phyloP scores from a whole-genome alignment of 2,888 invertebrate genomes.

The Autographa gamma region DNA sequence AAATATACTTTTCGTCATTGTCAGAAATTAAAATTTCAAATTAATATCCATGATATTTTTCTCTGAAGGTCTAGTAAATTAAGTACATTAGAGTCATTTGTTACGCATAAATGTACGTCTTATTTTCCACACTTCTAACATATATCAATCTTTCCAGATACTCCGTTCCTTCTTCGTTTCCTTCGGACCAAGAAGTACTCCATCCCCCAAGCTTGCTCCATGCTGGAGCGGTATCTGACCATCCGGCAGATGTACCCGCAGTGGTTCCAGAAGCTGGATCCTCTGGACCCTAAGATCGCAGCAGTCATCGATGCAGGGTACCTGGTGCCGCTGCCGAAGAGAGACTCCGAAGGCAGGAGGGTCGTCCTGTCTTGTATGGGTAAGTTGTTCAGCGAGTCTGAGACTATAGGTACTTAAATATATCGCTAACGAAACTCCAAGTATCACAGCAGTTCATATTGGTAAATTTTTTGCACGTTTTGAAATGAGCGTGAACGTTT shows the following conservation, averaged over 20 bases:
- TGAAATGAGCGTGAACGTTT: no score
- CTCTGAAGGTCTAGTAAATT: no score
- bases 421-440: no score
- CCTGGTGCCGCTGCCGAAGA: constrained; percentile 92
- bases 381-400: constrained; percentile 65
- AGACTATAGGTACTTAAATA: neutral
- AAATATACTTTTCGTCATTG: no score
- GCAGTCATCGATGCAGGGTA: constrained; percentile 95
- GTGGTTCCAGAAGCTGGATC: constrained; percentile 95
- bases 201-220: constrained; percentile 94
- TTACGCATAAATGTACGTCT: no score
- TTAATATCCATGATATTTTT: no score
- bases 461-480: no score
- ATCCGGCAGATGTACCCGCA: constrained; percentile 95
- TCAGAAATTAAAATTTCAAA: no score
- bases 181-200: constrained; percentile 96
- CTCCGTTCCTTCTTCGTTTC: constrained; percentile 94
- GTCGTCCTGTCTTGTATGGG: constrained; percentile 95
- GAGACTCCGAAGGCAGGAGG: constrained; percentile 93
- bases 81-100: neutral
- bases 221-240: constrained; percentile 95
- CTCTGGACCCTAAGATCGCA: constrained; percentile 93
- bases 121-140: neutral
- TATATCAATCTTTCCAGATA: constrained; percentile 84
- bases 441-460: no score